Conservation (phyloP, 92 coral and sea anemone genomes). For the Siderastrea siderea region DNA sequence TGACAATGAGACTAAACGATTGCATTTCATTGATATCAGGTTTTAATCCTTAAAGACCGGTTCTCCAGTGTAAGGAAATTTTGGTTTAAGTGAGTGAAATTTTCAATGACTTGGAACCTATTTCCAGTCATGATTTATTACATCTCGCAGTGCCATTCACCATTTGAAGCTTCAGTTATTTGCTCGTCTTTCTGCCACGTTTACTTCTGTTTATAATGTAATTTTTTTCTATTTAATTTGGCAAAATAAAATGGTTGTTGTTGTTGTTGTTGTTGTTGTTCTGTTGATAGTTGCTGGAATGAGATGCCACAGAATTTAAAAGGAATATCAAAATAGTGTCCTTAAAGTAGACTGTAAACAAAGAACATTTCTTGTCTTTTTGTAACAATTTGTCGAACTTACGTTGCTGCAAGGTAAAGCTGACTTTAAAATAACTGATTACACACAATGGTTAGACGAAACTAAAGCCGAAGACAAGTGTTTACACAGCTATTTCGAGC, state of each 20-base stretch:
- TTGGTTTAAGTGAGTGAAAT: background rate
- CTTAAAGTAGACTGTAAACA: no score
- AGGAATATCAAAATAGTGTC: no score
- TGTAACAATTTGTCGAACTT: background rate
- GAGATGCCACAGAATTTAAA: background rate
- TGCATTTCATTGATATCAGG: background rate
- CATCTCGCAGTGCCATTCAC: no score
- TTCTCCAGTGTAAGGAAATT: background rate
- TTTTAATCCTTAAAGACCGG: background rate
- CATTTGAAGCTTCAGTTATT: no score
- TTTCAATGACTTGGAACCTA: no score
- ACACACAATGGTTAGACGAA: background rate
- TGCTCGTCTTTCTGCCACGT: background rate
- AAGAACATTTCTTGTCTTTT: background rate
- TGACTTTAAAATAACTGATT: background rate
- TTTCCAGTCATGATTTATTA: no score
- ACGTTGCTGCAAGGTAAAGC: no score
- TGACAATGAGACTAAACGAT: background rate
- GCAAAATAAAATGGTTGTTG: no score
- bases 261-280: no score
- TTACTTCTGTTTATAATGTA: background rate
- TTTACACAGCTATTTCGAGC: no score
- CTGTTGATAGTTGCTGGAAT: background rate
- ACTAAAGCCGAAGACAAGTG: background rate
- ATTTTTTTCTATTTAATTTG: no score